A percentile compares a stretch with the other conserved stretches of the same genome.
Evolutionary conservation across 2,797 vertebrate genomes (phyloP).

Genomic region (Hylomyscus alleni): DNA sequence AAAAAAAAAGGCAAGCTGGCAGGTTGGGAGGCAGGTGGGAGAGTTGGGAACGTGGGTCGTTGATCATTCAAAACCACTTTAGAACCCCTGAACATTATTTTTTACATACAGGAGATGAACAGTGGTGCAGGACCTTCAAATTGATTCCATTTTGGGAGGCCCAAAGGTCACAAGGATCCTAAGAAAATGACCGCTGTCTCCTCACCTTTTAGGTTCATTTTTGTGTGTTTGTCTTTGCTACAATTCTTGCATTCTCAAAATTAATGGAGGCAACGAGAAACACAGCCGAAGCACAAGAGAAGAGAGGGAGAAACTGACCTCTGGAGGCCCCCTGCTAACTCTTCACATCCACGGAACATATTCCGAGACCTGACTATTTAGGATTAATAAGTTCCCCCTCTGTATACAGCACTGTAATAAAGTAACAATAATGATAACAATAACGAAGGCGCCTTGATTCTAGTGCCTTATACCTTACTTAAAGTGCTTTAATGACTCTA

Average conservation of each 20-base stretch:
- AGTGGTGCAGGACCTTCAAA: neutral
- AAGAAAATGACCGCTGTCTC: neutral
- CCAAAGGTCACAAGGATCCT: neutral
- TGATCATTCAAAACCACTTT: slow-evolving; percentile 52
- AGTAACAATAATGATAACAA: slow-evolving; percentile 70
- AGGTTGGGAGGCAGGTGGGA: neutral
- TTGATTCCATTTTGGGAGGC: neutral
- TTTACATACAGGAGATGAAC: neutral
- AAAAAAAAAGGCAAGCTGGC: neutral
- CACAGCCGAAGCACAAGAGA: neutral
- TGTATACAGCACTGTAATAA: slow-evolving; percentile 65
- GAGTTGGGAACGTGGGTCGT: no score
- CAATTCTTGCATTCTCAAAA: slow-evolving; percentile 23
- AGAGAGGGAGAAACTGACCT: neutral
- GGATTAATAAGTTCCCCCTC: slow-evolving; percentile 44
- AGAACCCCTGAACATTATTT: neutral
- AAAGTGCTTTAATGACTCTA: slow-evolving; percentile 82
- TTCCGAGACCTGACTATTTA: slow-evolving; percentile 49
- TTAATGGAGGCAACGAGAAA: neutral
- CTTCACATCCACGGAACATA: neutral
- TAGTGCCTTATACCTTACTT: slow-evolving; percentile 71
- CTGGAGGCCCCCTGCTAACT: neutral
- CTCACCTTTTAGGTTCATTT: slow-evolving; percentile 1
- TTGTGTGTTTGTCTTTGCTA: slow-evolving; percentile 49
- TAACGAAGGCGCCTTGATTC: slow-evolving; percentile 66